A percentile compares a stretch with the other conserved stretches of the same genome.
These are phyloP conservation scores for Pseudochirops corinnae DNA, from an alignment of 2,797 vertebrate species.

Conservation along the genomic window DNA sequence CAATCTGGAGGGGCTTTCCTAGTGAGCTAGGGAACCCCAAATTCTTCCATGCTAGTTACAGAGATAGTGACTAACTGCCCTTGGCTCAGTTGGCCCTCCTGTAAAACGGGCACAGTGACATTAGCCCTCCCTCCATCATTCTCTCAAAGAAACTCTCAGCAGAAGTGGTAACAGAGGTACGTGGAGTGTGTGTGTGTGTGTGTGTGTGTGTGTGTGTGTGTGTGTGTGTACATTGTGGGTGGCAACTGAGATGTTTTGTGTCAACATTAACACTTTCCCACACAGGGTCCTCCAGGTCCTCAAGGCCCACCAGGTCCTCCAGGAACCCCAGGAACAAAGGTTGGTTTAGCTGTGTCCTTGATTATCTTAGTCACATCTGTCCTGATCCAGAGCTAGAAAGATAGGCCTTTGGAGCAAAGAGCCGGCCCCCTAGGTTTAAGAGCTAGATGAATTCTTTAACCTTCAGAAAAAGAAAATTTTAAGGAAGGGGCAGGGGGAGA, in stretches of 20 bases:
- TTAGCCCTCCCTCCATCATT: not conserved
- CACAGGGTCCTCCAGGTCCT: slow-evolving; percentile 92
- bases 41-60: not conserved
- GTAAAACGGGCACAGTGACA: not conserved
- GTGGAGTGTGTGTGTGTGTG: not conserved
- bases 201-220: not conserved
- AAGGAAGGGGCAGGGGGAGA: not conserved
- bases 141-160: not conserved
- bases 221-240: not conserved
- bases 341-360: slow-evolving; percentile 73
- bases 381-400: not conserved
- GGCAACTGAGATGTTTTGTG: not conserved
- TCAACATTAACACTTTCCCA: slow-evolving; percentile 55
- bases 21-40: not conserved
- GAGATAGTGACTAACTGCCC: not conserved
- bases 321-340: slow-evolving; percentile 91
- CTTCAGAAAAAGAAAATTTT: not conserved
- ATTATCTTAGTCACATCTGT: not conserved
- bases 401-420: not conserved
- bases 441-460: not conserved
- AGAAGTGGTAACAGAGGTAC: not conserved
- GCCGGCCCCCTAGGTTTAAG: not conserved
- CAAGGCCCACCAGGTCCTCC: slow-evolving; percentile 90
- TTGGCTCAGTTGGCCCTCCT: not conserved
- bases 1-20: not conserved